Evolutionary conservation across 2,797 vertebrate genomes (phyloP).

Genomic region (Macropodus opercularis): DNA sequence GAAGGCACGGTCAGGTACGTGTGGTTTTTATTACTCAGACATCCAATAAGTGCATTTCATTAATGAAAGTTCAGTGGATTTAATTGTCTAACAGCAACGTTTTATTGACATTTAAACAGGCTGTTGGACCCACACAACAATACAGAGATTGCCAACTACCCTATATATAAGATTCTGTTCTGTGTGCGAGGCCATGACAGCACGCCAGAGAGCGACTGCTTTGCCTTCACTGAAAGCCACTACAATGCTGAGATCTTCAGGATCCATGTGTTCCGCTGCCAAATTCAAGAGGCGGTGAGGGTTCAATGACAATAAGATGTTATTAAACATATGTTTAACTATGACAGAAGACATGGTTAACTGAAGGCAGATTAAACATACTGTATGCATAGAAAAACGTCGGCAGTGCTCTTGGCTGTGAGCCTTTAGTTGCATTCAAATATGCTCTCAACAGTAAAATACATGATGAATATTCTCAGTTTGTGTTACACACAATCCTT

Average conservation of each 20-base stretch:
- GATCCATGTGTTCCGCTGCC: conserved; percentile 98
- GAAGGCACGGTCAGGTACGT: conserved; percentile 95
- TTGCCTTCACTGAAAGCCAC: conserved; percentile 99
- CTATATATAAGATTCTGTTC: conserved; percentile 99
- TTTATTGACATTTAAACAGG: conserved; percentile 72
- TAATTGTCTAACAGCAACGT: neutral
- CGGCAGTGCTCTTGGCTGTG: no score
- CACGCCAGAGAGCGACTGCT: conserved; percentile 96
- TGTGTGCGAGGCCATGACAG: conserved; percentile 97
- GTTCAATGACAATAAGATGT: neutral
- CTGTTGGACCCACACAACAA: conserved; percentile 93
- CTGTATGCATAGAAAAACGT: neutral
- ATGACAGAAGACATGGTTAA: no score
- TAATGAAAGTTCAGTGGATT: neutral
- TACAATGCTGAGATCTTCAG: conserved; percentile 98
- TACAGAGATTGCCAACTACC: conserved; percentile 96
- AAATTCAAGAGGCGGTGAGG: conserved; percentile 99
- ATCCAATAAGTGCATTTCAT: neutral
- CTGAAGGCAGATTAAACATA: neutral
- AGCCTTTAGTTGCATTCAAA: no score
- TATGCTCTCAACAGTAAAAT: neutral
- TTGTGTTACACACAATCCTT: conserved; percentile 14
- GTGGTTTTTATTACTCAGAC: neutral
- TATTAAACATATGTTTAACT: neutral
- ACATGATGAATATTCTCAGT: neutral